phyloP scores from a whole-genome alignment of 1,140 invertebrate species.

The Potamilus streckersoni region DNA sequence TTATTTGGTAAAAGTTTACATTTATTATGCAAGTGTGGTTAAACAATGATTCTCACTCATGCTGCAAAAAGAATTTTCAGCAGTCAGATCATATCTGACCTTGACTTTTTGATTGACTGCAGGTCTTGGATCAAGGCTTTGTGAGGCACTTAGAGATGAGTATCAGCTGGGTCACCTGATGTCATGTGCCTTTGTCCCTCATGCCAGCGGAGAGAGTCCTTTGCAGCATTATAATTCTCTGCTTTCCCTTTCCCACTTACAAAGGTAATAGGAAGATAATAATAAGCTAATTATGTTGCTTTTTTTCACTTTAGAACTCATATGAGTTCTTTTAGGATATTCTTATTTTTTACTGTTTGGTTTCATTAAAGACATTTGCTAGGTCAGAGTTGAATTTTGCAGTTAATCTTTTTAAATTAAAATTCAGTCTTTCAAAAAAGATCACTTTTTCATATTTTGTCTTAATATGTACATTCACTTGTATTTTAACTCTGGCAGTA shows the following conservation, averaged over 20 bases:
- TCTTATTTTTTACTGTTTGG: too few species aligned
- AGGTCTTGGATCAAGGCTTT: conserved; percentile 59
- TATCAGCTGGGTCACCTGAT: conserved; percentile 58
- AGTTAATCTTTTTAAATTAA: too few species aligned
- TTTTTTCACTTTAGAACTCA: too few species aligned
- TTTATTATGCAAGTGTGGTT: background rate
- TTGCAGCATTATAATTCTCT: conserved; percentile 65
- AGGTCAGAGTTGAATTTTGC: too few species aligned
- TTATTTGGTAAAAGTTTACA: too few species aligned
- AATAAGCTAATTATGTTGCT: background rate
- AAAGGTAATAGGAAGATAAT: conserved; percentile 44
- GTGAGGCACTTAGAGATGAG: conserved; percentile 56
- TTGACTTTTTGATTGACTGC: conserved; percentile 12
- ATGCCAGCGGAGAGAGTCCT: conserved; percentile 62
- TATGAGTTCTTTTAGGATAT: too few species aligned
- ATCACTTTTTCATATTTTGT: too few species aligned
- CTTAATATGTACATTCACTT: too few species aligned
- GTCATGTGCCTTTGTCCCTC: conserved; percentile 61
- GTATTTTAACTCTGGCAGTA: too few species aligned
- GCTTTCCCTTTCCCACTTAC: conserved; percentile 52
- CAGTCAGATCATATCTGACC: background rate
- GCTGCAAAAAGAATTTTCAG: background rate
- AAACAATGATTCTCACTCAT: background rate
- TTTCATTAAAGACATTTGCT: too few species aligned
- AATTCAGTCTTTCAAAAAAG: too few species aligned